phyloP scores from a whole-genome alignment of 2,888 invertebrate genomes.

The Clanis bilineata region DNA sequence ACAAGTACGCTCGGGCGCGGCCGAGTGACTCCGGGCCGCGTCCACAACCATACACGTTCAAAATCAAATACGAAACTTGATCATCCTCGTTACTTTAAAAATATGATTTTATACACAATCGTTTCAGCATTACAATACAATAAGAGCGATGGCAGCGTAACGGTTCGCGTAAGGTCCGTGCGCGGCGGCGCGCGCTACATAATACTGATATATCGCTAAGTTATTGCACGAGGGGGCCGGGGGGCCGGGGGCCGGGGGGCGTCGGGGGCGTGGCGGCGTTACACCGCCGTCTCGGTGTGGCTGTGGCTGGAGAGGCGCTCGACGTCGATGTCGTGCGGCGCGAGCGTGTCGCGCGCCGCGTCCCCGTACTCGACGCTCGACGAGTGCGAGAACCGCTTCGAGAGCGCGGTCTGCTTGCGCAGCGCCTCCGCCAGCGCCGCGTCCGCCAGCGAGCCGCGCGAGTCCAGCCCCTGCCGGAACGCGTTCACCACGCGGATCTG shows the following conservation, averaged over 20 bases:
- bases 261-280: slow-evolving; percentile 51
- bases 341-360: slow-evolving; percentile 92
- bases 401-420: slow-evolving; percentile 95
- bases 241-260: slow-evolving; percentile 22
- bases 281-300: slow-evolving; percentile 97
- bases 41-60: slow-evolving; percentile 47
- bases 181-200: slow-evolving; percentile 40
- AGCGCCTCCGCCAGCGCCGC: slow-evolving; percentile 96
- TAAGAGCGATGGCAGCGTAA: slow-evolving; percentile 64
- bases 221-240: slow-evolving; percentile 25
- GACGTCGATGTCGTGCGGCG: slow-evolving; percentile 95
- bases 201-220: slow-evolving; percentile 44
- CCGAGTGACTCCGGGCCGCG: slow-evolving; percentile 34
- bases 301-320: slow-evolving; percentile 96
- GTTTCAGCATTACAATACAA: slow-evolving; percentile 53
- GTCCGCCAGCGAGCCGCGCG: slow-evolving; percentile 96
- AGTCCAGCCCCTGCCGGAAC: slow-evolving; percentile 99
- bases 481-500: slow-evolving; percentile 99
- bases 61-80: slow-evolving; percentile 62
- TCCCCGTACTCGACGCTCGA: slow-evolving; percentile 94
- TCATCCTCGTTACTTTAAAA: slow-evolving; percentile 54
- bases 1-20: slow-evolving; percentile 51
- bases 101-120: slow-evolving; percentile 68
- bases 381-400: slow-evolving; percentile 95
- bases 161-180: slow-evolving; percentile 44